phyloP scores from a whole-genome alignment of 2,797 vertebrate genomes.

The Denticeps clupeoides region DNA sequence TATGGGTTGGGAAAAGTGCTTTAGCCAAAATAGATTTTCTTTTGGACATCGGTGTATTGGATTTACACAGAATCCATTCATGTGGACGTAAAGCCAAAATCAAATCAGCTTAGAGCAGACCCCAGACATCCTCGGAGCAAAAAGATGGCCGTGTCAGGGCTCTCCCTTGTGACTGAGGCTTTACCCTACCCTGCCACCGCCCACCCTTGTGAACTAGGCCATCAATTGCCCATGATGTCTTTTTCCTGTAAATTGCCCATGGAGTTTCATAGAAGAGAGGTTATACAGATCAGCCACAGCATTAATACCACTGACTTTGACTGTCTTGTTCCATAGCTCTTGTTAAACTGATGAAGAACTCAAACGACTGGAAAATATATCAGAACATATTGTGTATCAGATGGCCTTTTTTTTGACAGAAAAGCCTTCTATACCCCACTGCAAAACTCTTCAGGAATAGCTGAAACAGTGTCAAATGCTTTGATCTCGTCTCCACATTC shows the following conservation, averaged over 20 bases:
- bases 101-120: conserved; percentile 18
- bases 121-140: neutral
- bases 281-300: conserved; percentile 10
- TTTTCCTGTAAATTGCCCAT: conserved; percentile 50
- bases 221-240: conserved; percentile 17
- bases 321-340: no score
- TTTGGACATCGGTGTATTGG: conserved; percentile 6
- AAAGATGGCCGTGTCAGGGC: neutral
- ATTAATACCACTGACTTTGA: no score
- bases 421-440: no score
- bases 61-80: conserved; percentile 14
- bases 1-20: conserved; percentile 9
- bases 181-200: neutral
- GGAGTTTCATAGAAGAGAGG: conserved; percentile 48
- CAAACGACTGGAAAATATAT: conserved; percentile 31
- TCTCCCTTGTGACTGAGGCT: neutral
- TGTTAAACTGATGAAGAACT: no score
- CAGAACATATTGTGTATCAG: no score
- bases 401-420: no score
- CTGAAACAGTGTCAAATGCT: no score
- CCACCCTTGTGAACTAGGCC: conserved; percentile 15
- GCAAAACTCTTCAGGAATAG: no score
- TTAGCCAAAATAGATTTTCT: conserved; percentile 7
- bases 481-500: no score
- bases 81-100: conserved; percentile 12